phyloP scores from a whole-genome alignment of 2,888 invertebrate species.

The Bellardia bayeri region DNA sequence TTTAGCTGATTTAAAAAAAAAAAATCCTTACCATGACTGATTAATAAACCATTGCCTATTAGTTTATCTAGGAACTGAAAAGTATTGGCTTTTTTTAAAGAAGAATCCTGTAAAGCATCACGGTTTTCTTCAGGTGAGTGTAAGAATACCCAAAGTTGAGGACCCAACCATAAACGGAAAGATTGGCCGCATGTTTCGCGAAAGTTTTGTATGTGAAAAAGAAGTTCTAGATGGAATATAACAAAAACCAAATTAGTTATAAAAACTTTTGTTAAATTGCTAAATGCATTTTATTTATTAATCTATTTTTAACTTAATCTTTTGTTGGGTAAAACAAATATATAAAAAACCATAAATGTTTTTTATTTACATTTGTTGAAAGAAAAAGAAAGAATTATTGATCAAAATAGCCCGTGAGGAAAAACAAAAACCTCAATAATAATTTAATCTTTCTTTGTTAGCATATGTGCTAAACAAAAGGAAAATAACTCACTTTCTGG shows the following conservation, averaged over 20 bases:
- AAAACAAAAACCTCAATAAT: no score
- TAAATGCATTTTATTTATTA: not conserved
- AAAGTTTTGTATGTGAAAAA: conserved; percentile 77
- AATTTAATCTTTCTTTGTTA: conserved; percentile 12
- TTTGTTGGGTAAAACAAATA: no score
- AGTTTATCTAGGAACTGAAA: conserved; percentile 80
- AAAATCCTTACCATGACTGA: conserved; percentile 79
- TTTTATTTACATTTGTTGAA: no score
- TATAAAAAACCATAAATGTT: no score
- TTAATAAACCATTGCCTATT: conserved; percentile 82
- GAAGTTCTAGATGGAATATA: conserved; percentile 76
- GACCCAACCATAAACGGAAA: conserved; percentile 82
- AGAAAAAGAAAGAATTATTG: no score
- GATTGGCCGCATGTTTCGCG: conserved; percentile 78
- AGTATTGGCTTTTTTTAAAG: conserved; percentile 78
- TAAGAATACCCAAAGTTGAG: conserved; percentile 82
- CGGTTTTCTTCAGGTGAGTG: conserved; percentile 80
- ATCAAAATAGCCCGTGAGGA: no score
- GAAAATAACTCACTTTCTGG: conserved; percentile 80
- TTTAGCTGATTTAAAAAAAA: not conserved
- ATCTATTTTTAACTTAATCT: not conserved
- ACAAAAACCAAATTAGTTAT: not conserved
- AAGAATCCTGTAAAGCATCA: conserved; percentile 79
- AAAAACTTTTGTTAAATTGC: not conserved
- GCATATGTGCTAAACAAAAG: not conserved